Conservation (phyloP, 2,888 invertebrate species). For the Limnephilus lunatus region DNA sequence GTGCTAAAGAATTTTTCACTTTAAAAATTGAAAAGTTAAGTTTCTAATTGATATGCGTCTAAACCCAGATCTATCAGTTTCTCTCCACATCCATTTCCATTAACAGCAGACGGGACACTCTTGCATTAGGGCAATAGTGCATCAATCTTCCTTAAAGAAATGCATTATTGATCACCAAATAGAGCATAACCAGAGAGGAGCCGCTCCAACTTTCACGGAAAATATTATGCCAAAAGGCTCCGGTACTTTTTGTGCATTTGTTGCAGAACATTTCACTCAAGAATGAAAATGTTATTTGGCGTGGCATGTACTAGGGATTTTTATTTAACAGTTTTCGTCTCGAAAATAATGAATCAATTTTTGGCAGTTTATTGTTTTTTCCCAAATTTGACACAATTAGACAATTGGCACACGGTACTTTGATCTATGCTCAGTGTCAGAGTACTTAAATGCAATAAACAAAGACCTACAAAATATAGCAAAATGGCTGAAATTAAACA, state of each 20-base stretch:
- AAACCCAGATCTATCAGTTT: conserved; percentile 5
- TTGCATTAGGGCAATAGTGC: not conserved
- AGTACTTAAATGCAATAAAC: too few relatives aligned
- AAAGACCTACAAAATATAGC: too few relatives aligned
- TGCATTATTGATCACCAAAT: conserved; percentile 44
- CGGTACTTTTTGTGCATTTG: not conserved
- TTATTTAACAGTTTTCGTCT: too few relatives aligned
- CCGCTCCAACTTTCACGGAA: not conserved
- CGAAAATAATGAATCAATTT: too few relatives aligned
- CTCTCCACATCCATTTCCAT: not conserved
- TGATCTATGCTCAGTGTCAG: too few relatives aligned
- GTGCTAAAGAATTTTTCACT: too few relatives aligned
- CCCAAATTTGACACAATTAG: too few relatives aligned
- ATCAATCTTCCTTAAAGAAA: conserved; percentile 44
- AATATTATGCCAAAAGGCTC: not conserved
- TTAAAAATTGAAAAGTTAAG: not conserved
- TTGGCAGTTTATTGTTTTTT: too few relatives aligned
- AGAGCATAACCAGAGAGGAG: not conserved
- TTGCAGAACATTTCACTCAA: not conserved
- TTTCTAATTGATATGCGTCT: not conserved
- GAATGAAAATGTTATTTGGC: not conserved
- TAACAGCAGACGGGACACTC: not conserved
- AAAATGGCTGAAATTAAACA: too few relatives aligned
- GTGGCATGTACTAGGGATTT: too few relatives aligned
- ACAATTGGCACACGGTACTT: too few relatives aligned